Percentiles rank a stretch among this genome's conserved stretches.
Evolutionary conservation across 2,113 vertebrate species (phyloP).

Genomic region (Oreotragus oreotragus): DNA sequence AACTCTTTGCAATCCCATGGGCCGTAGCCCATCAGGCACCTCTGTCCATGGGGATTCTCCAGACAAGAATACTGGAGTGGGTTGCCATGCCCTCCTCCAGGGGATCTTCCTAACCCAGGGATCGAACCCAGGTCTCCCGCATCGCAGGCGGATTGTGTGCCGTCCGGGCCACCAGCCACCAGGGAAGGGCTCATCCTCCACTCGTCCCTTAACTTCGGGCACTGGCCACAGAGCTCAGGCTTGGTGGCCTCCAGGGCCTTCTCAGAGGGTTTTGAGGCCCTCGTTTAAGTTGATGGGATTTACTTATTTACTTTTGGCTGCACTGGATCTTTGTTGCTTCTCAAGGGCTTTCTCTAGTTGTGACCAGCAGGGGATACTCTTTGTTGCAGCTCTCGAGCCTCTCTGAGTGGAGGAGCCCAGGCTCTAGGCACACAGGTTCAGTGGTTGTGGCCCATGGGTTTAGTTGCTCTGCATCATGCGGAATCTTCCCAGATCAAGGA

Average conservation of each 20-base stretch:
- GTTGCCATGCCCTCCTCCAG: neutral
- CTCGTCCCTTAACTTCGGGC: accelerated
- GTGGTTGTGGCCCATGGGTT: neutral
- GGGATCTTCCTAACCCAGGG: neutral
- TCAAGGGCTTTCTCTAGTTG: neutral
- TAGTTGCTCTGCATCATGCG: neutral
- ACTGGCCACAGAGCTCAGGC: neutral
- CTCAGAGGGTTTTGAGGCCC: neutral
- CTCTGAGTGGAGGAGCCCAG: neutral
- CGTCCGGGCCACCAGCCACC: neutral
- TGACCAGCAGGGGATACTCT: neutral
- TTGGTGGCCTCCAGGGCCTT: neutral
- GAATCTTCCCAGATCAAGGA: neutral
- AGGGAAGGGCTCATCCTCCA: neutral
- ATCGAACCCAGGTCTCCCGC: neutral
- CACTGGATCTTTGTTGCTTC: neutral
- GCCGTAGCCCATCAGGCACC: neutral
- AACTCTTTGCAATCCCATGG: neutral
- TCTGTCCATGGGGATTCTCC: neutral
- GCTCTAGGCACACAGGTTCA: neutral
- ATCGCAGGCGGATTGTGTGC: accelerated
- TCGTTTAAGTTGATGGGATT: neutral
- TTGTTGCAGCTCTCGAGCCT: neutral
- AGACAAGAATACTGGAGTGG: neutral
- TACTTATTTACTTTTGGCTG: neutral